Evolutionary conservation across 2,888 invertebrate genomes (phyloP), one percentile per base, ranked within the genome.

Genomic region (Periphyllus acericola): DNA sequence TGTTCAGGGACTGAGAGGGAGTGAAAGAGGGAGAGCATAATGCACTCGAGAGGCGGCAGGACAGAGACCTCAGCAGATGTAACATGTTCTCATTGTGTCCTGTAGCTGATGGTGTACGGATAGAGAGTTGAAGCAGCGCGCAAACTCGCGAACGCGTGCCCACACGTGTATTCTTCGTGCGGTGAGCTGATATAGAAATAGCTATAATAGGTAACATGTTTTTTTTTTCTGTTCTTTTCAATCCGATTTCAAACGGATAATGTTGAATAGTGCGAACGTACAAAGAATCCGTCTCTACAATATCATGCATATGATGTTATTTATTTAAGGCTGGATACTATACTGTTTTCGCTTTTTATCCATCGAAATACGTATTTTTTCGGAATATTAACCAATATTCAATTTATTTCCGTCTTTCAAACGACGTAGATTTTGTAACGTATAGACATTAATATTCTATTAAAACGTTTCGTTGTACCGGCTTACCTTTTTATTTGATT

Each of bases 51-150:
- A 11, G 8, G 14, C 36, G 8, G 14, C 36, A 52, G 52, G 52
- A 52, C 9, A 52, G 46, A 32, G n/a, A 72, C n/a, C 34, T 72
- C 52, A 14, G 52, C 82, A 72, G 82, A 82, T 82, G 82, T 29
- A 32, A 72, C 46, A 32, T 21, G 71, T 82, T 82, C 82, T 72
- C 72, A 72, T 82, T 72, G 82, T 82, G 52, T 25, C 25, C 71
- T 6, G 36, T 6, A 52, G 52, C 52, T 36, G 29, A 71, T 71
- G 46, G 46, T 46, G 36, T 25, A 34, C 52, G 55, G 11, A 52
- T 11, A 25, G 52, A n/a, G 34, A 34, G 55, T 79, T 79, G 32
- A 79, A 79, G 34, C 9, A 11, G 55, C 55, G 25, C n/a, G 6
- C 34, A 55, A 25, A 60, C 52, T 14, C 25, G 21, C 14, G 25